These are phyloP conservation scores for Dipodomys stephensi DNA, from an alignment of 2,113 vertebrate species.

Conservation along the genomic window DNA sequence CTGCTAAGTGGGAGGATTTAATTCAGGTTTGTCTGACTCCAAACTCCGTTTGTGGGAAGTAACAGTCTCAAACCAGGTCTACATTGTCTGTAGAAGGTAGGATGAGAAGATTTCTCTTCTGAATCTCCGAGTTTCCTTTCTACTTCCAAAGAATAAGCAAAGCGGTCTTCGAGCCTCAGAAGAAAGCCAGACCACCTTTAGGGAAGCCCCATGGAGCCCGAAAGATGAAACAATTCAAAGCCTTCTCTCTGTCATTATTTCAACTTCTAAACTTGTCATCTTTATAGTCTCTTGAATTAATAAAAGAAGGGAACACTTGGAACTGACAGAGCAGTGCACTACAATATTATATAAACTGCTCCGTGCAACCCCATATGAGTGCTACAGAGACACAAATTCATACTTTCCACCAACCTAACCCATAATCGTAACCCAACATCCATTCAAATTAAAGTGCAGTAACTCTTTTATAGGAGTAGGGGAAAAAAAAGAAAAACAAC, in stretches of 20 bases:
- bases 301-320: constrained; percentile 68
- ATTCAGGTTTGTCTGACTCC: not conserved
- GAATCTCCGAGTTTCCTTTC: not conserved
- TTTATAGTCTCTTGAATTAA: constrained; percentile 74
- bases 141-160: not conserved
- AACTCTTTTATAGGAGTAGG: constrained; percentile 70
- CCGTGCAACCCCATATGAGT: constrained; percentile 49
- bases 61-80: not conserved
- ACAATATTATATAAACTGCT: constrained; percentile 69
- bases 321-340: constrained; percentile 55
- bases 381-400: constrained; percentile 71
- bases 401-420: constrained; percentile 64
- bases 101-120: not conserved
- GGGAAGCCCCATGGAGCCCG: not conserved
- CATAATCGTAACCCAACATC: constrained; percentile 76
- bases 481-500: constrained; percentile 33
- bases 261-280: constrained; percentile 75
- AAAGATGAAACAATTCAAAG: constrained; percentile 58
- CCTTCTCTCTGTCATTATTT: constrained; percentile 77
- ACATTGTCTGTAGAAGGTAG: not conserved
- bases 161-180: not conserved
- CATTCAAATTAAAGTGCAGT: constrained; percentile 80
- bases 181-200: constrained; percentile 28
- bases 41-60: not conserved
- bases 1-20: not conserved